These are phyloP conservation scores for Eptesicus fuscus DNA, from an alignment of 2,113 vertebrate species.

Conservation along the genomic window DNA sequence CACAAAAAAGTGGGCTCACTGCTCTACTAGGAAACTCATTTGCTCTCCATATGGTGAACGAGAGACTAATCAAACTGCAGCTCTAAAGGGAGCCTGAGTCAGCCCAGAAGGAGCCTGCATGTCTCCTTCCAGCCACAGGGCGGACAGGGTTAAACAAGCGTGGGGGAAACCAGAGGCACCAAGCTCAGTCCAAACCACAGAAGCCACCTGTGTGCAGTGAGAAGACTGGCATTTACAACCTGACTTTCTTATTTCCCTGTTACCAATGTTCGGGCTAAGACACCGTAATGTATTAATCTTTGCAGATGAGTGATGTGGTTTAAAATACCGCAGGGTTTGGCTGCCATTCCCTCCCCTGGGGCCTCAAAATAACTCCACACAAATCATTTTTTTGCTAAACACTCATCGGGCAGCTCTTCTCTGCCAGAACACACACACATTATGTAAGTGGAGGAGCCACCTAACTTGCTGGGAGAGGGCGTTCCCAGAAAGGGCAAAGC, in stretches of 20 bases:
- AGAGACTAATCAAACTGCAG: not conserved
- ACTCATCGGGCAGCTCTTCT: conserved; percentile 50
- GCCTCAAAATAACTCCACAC: conserved; percentile 73
- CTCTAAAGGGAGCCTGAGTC: not conserved
- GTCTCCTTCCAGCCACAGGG: not conserved
- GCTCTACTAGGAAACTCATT: not conserved
- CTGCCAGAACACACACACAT: conserved; percentile 52
- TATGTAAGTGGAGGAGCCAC: conserved; percentile 57
- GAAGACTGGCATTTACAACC: not conserved
- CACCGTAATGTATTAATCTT: conserved; percentile 73
- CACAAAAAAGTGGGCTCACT: not conserved
- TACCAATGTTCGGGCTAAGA: conserved; percentile 39
- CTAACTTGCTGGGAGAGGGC: conserved; percentile 23
- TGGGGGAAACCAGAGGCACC: not conserved
- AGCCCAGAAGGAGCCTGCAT: not conserved
- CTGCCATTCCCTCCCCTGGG: conserved; percentile 64
- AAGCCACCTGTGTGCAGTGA: not conserved
- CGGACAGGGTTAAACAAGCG: not conserved
- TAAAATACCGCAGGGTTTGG: conserved; percentile 72
- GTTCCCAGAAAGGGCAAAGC: not conserved
- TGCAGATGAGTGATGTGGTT: conserved; percentile 70
- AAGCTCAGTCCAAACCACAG: not conserved
- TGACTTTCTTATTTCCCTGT: conserved; percentile 34
- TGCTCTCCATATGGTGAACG: not conserved
- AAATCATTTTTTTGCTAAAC: conserved; percentile 69